Evolutionary conservation across 2,797 vertebrate species (phyloP), one percentile per base, ranked within the genome.

Genomic region (Gobio occitaniae): DNA sequence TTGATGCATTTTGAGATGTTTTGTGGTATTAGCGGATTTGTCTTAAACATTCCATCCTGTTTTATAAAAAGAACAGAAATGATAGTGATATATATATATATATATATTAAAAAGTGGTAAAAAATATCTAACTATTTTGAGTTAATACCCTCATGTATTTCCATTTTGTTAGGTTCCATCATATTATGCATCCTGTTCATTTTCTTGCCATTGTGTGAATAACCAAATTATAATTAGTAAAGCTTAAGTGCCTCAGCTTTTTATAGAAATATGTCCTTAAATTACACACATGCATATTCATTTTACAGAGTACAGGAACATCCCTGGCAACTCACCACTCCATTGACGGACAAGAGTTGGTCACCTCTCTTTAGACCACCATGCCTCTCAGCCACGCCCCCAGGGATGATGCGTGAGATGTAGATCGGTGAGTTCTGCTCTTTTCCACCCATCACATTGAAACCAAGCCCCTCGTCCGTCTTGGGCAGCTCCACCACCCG

Each of bases 401-500:
- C 98, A 2, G 98, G 98, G 92, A 99, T 99, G 93, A 99, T 99
- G 91, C 98, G 97, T 74, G 98, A 99, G 94, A 99, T 99, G 91
- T 99, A 99, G 91, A 99, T 99, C 11, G 98, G 98, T 0, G 98
- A 99, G 93, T 99, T 99, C 91, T 99, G 98, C 88, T 99, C 98
- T 90, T 99, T 99, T 90, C 98, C 98, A 68, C 98, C 98, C 98
- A 99, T 99, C 88, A 99, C 98, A 48, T 99, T 99, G 93, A 99
- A 99, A 89, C 98, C 98, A 88, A 99, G 95, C 38, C 98, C 98
- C 92, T 99, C 98, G 79, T 99, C 98, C 1, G 97, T 99, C 94
- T 99, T 99, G 68, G 98, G 98, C 66, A 99, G 95, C 93, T 99
- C 98, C 54, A 99, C 97, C 87, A 99, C 98, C 80, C 98, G 95